phyloP scores from a whole-genome alignment of 2,113 vertebrate genomes.

The Alaudala cheleensis region DNA sequence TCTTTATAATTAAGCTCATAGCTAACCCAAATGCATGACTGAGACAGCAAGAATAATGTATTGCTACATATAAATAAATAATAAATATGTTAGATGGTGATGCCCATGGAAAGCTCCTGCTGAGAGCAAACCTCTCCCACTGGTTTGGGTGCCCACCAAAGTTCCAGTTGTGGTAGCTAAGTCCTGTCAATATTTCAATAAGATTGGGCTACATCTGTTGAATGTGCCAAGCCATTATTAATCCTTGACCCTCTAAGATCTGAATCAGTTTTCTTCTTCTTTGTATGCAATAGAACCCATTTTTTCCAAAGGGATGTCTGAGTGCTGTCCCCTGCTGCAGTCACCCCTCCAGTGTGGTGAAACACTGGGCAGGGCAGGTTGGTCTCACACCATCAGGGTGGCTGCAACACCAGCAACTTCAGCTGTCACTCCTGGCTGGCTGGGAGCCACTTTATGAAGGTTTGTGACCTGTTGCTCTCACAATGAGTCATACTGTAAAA shows the following conservation, averaged over 20 bases:
- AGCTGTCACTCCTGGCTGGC: background rate
- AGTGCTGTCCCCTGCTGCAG: background rate
- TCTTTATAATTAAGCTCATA: background rate
- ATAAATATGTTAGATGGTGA: background rate
- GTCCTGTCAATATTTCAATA: background rate
- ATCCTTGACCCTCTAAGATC: background rate
- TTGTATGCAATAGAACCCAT: background rate
- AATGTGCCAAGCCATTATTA: accelerated
- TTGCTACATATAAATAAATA: background rate
- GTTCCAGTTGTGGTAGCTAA: background rate
- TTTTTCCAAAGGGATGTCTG: background rate
- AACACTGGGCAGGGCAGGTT: background rate
- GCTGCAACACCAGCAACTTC: background rate
- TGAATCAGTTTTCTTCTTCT: background rate
- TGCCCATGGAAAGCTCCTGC: background rate
- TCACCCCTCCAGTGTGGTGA: background rate
- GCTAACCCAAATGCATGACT: background rate
- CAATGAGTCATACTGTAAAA: background rate
- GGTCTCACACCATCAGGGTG: background rate
- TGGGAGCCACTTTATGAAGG: background rate
- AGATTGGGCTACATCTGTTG: accelerated
- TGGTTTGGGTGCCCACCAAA: background rate
- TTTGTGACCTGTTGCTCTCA: background rate
- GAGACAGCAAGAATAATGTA: background rate
- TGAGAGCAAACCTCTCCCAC: background rate